phyloP scores from a whole-genome alignment of 2,113 vertebrate species.

The Sitta europaea region DNA sequence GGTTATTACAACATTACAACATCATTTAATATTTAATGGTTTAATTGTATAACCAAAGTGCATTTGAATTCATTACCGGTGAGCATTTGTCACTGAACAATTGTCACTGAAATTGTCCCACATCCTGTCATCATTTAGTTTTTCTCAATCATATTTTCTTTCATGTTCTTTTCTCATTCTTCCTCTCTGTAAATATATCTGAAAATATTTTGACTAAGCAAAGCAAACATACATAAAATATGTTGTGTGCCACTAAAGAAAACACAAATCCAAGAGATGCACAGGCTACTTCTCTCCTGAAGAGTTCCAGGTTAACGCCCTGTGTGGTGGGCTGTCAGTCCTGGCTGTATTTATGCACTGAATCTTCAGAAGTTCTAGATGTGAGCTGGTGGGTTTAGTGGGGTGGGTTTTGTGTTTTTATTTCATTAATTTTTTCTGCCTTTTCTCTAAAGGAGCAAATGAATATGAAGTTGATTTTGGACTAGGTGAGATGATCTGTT shows the following conservation, averaged over 20 bases:
- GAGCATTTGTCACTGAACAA: background rate
- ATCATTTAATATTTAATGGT: background rate
- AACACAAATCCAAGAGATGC: background rate
- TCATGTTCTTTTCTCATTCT: background rate
- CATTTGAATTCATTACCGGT: background rate
- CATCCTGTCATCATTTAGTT: background rate
- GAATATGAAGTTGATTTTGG: background rate
- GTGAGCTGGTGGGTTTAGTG: background rate
- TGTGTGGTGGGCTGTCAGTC: background rate
- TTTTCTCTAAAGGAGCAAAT: background rate
- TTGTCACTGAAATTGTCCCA: background rate
- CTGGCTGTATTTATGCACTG: background rate
- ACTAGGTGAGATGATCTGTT: background rate
- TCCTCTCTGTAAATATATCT: background rate
- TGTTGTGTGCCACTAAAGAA: background rate
- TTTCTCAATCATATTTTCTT: background rate
- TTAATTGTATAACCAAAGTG: background rate
- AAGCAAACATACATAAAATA: background rate
- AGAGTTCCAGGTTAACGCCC: background rate
- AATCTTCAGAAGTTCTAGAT: background rate
- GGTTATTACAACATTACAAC: background rate
- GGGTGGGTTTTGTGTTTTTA: fast-evolving
- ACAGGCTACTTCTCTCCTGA: background rate
- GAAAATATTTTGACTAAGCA: background rate
- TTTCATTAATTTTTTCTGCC: background rate